phyloP scores from a whole-genome alignment of 1,140 invertebrate genomes.

The Ceratina japonica region DNA sequence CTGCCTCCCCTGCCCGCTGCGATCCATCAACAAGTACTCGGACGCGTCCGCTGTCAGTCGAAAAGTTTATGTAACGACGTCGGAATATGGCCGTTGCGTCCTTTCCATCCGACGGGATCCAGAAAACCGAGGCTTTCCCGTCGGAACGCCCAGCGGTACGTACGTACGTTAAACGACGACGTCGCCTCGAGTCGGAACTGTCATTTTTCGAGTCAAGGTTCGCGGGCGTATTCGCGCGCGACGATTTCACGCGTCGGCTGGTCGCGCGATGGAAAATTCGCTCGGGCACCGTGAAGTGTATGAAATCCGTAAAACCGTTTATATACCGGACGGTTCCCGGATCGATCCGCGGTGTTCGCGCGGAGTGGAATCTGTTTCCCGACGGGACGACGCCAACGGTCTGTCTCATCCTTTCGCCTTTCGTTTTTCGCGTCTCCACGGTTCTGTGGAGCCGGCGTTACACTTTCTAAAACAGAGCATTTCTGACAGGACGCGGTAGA shows the following conservation, averaged over 20 bases:
- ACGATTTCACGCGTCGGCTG: no score
- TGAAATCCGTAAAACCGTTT: no score
- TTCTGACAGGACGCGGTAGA: no score
- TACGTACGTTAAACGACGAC: background rate
- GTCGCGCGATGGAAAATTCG: no score
- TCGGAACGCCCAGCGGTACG: background rate
- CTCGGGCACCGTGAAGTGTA: no score
- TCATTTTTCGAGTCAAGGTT: no score
- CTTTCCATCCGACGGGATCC: conserved; percentile 4
- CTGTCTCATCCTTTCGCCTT: no score
- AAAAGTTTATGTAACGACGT: no score
- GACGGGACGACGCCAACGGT: background rate
- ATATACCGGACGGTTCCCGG: background rate
- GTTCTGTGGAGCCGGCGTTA: background rate
- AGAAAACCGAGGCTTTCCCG: no score
- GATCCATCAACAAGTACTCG: no score
- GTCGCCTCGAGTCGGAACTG: background rate
- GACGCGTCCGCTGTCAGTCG: no score
- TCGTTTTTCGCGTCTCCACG: background rate
- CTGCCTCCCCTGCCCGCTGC: background rate
- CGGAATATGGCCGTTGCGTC: conserved; percentile 51
- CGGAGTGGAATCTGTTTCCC: background rate
- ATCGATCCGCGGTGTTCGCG: background rate
- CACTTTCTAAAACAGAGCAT: background rate
- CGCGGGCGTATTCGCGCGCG: no score